Base-by-base conservation (phyloP, 2,797 vertebrate genomes). In the Poeciliopsis infans region DNA sequence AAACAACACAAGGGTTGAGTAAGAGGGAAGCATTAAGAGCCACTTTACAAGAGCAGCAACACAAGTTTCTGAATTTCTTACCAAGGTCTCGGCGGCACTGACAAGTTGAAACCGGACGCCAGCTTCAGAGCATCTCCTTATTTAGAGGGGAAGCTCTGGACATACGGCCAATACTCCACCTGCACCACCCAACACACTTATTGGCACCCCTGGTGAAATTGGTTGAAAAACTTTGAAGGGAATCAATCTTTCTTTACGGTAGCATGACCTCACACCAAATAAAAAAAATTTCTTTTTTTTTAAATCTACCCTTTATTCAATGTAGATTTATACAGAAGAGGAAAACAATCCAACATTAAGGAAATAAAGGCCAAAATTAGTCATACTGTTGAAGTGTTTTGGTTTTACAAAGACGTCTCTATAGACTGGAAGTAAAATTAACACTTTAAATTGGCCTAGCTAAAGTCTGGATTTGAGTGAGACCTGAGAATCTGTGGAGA, bases 1-100 rank as follows among this genome's bases (percentile, higher is more conserved):
- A 41, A 8, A 41, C 41, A 41, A 41, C 41, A 8, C 41, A 41
- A 41, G 41, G 39, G 39, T 41, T 41, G 39, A 41, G 39, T 41
- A 41, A 41, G 36, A 83, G 61, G 45, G 41, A 69, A 72, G 25
- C 79, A 59, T 77, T 68, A 75, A 85, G 72, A 43, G 51, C 59
- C 79, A 72, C 78, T 77, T 82, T 31, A 85, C 73, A 74, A 79
- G 75, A 86, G 82, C 80, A 61, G 84, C 70, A 61, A 79, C 71
- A 70, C 72, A 68, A 75, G 28, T 85, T 81, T 76, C 77, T 57
- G 70, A 74, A 79, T 69, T 69, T 69, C 11, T 69, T 69, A 82
- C 79, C 79, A 71, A 71, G 72, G 46, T 16, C 72, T 82, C 80
- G 76, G 72, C 72, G 77, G 78, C 70, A 80, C 57, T 68, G 68